A percentile compares a stretch with the other conserved stretches of the same genome.
Conservation (phyloP, 2,113 vertebrate species). For the Cheilinus undulatus region DNA sequence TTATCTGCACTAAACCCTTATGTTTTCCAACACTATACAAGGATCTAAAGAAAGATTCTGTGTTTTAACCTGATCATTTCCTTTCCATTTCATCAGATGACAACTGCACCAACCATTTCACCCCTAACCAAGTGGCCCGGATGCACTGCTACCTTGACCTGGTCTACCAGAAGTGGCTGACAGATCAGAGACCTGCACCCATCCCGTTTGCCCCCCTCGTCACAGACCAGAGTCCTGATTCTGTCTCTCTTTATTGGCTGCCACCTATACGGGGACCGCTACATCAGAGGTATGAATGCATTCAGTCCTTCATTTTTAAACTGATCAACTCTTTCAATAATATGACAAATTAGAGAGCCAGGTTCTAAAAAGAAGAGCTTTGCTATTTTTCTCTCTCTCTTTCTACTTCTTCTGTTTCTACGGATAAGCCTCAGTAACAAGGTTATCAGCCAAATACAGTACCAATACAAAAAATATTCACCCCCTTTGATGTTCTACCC, state of each 20-base stretch:
- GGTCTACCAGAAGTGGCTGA: conserved; percentile 93
- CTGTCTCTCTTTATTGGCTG: conserved; percentile 92
- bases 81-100: conserved; percentile 85
- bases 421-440: too few relatives aligned
- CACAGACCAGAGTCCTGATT: conserved; percentile 84
- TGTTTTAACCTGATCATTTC: conserved; percentile 6
- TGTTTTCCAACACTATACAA: neutral
- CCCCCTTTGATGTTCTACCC: too few relatives aligned
- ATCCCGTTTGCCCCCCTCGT: conserved; percentile 90
- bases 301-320: too few relatives aligned
- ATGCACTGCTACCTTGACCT: conserved; percentile 99
- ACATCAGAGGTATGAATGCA: conserved; percentile 87
- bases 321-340: too few relatives aligned
- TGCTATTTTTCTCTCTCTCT: too few relatives aligned
- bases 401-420: too few relatives aligned
- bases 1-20: neutral
- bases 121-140: conserved; percentile 95
- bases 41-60: neutral
- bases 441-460: too few relatives aligned
- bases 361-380: too few relatives aligned
- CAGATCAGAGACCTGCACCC: conserved; percentile 83
- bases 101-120: conserved; percentile 96
- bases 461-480: too few relatives aligned
- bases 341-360: too few relatives aligned
- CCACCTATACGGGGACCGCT: conserved; percentile 89